Evolutionary conservation across 2,113 vertebrate species (phyloP).

Genomic region (Monopterus albus): DNA sequence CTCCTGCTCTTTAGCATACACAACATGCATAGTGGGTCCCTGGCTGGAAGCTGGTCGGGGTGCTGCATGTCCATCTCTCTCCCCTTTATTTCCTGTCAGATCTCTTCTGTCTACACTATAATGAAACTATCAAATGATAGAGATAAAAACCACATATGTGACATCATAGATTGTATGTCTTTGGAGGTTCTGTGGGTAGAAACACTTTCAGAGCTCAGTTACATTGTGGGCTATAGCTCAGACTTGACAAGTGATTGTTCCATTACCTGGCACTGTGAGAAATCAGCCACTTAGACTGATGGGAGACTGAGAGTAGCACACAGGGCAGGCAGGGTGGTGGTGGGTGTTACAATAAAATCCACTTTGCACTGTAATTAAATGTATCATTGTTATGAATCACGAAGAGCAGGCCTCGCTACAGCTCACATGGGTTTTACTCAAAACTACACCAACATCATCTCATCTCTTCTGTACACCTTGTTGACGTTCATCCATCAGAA

Average conservation of each 20-base stretch:
- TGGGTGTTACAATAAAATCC: background rate
- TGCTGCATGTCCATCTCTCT: no score
- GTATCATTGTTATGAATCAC: background rate
- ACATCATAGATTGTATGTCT: no score
- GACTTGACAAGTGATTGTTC: background rate
- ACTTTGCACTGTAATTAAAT: background rate
- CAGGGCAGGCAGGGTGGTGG: no score
- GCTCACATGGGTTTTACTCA: background rate
- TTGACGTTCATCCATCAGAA: no score
- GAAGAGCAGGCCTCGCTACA: background rate
- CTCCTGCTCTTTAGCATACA: no score
- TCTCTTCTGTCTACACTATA: no score
- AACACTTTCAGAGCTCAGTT: background rate
- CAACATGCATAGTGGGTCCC: no score
- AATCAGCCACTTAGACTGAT: slow-evolving; percentile 3
- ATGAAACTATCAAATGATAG: no score
- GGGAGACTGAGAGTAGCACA: background rate
- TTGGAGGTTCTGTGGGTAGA: background rate
- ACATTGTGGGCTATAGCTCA: background rate
- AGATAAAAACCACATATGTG: no score
- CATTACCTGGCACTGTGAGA: background rate
- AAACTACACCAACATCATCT: background rate
- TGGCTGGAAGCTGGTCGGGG: no score
- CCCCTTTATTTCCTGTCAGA: no score
- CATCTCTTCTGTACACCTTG: background rate